A percentile compares a stretch with the other conserved stretches of the same genome.
These are phyloP conservation scores for Andrena trimmerana DNA, from an alignment of 2,888 invertebrate species.

Conservation along the genomic window DNA sequence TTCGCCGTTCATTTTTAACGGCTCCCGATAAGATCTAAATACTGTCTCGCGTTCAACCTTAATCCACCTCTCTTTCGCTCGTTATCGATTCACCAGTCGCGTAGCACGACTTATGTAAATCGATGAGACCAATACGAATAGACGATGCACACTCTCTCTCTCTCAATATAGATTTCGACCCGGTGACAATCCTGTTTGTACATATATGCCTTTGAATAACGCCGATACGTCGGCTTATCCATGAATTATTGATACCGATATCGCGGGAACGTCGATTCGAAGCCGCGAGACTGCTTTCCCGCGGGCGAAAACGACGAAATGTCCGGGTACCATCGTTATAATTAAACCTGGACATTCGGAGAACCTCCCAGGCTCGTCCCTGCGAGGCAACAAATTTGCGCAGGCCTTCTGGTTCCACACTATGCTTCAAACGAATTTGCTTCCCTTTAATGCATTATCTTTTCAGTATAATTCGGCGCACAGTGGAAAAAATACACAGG, in stretches of 20 bases:
- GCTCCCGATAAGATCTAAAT: not conserved
- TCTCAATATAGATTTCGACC: slow-evolving; percentile 38
- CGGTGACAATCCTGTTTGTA: slow-evolving; percentile 29
- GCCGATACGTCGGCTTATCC: slow-evolving; percentile 27
- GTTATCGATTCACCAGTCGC: slow-evolving; percentile 34
- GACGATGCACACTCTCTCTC: not conserved
- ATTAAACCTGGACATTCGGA: not conserved
- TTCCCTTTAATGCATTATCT: no score
- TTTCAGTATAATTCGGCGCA: no score
- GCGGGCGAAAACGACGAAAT: not conserved
- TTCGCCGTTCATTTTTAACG: not conserved
- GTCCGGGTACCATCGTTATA: not conserved
- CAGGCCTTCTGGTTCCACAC: no score
- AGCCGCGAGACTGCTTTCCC: not conserved
- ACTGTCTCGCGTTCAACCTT: not conserved
- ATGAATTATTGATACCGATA: slow-evolving; percentile 50
- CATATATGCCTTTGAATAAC: slow-evolving; percentile 23
- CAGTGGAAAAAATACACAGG: not conserved
- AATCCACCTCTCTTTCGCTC: slow-evolving; percentile 13
- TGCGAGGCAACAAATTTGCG: no score
- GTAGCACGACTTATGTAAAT: slow-evolving; percentile 26
- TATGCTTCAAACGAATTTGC: no score
- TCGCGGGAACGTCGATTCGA: slow-evolving; percentile 1
- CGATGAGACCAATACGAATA: slow-evolving; percentile 18
- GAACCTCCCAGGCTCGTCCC: not conserved